These are phyloP conservation scores for Oreortyx pictus DNA, from an alignment of 2,797 vertebrate species.

Conservation along the genomic window DNA sequence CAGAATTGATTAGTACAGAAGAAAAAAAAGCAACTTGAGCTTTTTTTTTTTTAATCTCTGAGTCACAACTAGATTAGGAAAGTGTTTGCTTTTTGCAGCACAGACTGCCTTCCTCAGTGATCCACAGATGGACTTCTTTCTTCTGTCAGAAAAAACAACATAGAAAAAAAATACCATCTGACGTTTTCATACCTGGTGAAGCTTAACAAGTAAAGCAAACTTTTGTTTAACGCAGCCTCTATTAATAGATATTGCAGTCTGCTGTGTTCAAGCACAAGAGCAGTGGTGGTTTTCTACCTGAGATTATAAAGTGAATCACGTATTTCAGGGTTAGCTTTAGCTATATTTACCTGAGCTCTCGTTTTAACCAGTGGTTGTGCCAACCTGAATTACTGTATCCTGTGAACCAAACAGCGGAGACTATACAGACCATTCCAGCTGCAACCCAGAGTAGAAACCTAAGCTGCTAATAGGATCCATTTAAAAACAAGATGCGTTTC, in stretches of 20 bases:
- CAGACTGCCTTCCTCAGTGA: background rate
- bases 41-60: conserved; percentile 4
- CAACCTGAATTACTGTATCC: conserved; percentile 7
- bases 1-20: background rate
- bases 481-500: background rate
- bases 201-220: background rate
- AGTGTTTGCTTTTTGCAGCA: background rate
- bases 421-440: background rate
- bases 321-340: background rate
- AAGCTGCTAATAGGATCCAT: background rate
- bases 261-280: background rate
- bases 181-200: background rate
- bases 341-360: background rate
- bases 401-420: background rate
- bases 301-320: background rate
- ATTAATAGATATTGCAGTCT: background rate
- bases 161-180: background rate
- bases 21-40: accelerated
- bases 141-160: background rate
- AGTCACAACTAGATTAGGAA: background rate
- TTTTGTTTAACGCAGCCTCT: background rate
- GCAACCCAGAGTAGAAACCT: background rate
- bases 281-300: background rate
- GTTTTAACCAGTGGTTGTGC: conserved; percentile 14
- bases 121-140: background rate